Evolutionary conservation across 2,888 invertebrate species (phyloP).

Genomic region (Margaritifera margaritifera): DNA sequence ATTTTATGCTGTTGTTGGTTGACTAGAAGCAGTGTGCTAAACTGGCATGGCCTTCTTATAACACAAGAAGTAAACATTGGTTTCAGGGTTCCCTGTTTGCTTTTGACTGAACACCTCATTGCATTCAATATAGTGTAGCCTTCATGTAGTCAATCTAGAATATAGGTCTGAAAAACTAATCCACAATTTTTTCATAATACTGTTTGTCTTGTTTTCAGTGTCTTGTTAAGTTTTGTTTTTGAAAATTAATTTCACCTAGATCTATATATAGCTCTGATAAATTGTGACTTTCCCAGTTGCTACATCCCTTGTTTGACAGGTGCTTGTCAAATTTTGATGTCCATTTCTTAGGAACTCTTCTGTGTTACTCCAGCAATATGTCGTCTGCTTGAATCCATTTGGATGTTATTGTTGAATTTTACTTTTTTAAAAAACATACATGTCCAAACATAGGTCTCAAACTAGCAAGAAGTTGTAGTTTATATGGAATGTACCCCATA

Average conservation of each 20-base stretch:
- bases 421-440: background rate
- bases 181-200: constrained; percentile 10
- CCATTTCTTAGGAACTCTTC: constrained; percentile 27
- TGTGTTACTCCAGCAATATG: constrained; percentile 12
- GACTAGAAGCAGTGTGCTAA: constrained; percentile 49
- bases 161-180: constrained; percentile 42
- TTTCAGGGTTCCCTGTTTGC: constrained; percentile 47
- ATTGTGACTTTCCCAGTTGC: no score
- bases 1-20: constrained; percentile 48
- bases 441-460: background rate
- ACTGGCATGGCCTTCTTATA: constrained; percentile 50
- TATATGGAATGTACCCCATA: constrained; percentile 36
- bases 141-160: constrained; percentile 47
- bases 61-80: constrained; percentile 40
- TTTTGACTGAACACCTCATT: constrained; percentile 46
- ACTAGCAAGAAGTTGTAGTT: constrained; percentile 4
- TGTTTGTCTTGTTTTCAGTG: no score
- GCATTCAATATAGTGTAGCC: constrained; percentile 24
- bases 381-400: constrained; percentile 26
- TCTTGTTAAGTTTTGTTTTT: no score
- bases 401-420: background rate
- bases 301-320: constrained; percentile 17
- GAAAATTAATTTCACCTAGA: no score
- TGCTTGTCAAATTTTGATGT: constrained; percentile 37
- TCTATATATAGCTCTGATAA: no score